A percentile compares a stretch with the other conserved stretches of the same genome.
Conservation (phyloP, 92 coral and sea anemone species). For the Epizoanthus illoricatus region DNA sequence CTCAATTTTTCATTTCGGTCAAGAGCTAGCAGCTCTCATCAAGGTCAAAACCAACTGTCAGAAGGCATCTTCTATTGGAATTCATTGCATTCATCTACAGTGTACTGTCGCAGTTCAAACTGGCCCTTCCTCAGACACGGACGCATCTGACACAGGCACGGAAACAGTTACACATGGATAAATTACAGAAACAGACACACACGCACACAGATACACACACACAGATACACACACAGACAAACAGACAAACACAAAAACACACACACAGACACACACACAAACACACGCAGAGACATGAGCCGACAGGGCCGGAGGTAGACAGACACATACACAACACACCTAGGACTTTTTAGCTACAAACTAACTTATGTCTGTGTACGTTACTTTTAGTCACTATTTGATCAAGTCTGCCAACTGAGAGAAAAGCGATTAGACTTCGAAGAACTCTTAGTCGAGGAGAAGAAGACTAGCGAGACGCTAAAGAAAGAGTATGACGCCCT, state of each 20-base stretch:
- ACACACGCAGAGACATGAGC: neutral
- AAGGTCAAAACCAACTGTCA: too few species aligned
- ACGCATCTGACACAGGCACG: neutral
- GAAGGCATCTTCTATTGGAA: too few species aligned
- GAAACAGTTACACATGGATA: neutral
- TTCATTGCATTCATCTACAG: too few species aligned
- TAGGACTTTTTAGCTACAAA: neutral
- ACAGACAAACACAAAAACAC: neutral
- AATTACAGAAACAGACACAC: neutral
- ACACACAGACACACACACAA: neutral
- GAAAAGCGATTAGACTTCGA: constrained; percentile 89
- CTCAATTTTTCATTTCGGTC: too few species aligned
- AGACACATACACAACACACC: neutral
- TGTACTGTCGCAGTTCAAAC: too few species aligned
- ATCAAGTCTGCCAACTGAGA: constrained; percentile 88
- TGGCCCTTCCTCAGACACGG: too few species aligned
- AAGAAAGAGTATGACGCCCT: constrained; percentile 93
- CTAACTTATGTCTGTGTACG: neutral
- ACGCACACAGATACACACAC: neutral
- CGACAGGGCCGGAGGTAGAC: neutral
- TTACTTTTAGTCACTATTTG: constrained; percentile 46
- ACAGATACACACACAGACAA: neutral
- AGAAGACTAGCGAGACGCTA: constrained; percentile 87
- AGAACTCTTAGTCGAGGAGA: constrained; percentile 88
- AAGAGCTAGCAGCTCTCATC: too few species aligned